Base-by-base conservation (phyloP, 2,888 invertebrate genomes). In the Chorisops tibialis region DNA sequence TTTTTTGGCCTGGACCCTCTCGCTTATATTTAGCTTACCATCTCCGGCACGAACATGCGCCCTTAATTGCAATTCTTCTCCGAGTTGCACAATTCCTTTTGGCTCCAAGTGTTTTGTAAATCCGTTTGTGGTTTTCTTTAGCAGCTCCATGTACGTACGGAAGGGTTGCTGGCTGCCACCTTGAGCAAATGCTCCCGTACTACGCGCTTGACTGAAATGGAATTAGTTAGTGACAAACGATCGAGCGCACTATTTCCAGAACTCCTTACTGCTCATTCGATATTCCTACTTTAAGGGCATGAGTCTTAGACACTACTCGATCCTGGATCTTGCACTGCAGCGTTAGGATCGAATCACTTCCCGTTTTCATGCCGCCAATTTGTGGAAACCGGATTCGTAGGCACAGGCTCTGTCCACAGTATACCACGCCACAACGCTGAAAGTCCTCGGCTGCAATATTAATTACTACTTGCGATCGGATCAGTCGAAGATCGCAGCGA, bases 321-420 rank as follows among this genome's bases (percentile, higher is more conserved):
- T 82, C 82, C 68, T 83, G 83, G 0, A 80, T 77, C 62, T 79
- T 80, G 68, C 85, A 85, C 67, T 82, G 81, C 47, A 85, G 70
- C 4, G 81, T 82, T 18, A 84, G 70, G 41, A 80, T 74, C 1
- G 76, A 71, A 69, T 85, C 85, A 24, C 79, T 79, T 1, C 78
- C 79, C 6, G 84, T 75, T 70, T 79, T 79, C 63, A 85, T 72
- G 4, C 82, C 83, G 21, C 76, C 69, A 9, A 85, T 79, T 1
- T 79, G 75, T 0, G 84, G 83, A 71, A 84, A 81, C 47, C 84
- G 74, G 4, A 85, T 43, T 4, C 78, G 76, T n/a, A 83, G 70
- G 66, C 85, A 85, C 67, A 83, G 77, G 69, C 81, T 80, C 30
- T 67, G 66, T 1, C 75, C 79, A 69, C 83, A 84, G 61, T 78